phyloP scores from a whole-genome alignment of 1,140 invertebrate species.

The Bombus picipes region DNA sequence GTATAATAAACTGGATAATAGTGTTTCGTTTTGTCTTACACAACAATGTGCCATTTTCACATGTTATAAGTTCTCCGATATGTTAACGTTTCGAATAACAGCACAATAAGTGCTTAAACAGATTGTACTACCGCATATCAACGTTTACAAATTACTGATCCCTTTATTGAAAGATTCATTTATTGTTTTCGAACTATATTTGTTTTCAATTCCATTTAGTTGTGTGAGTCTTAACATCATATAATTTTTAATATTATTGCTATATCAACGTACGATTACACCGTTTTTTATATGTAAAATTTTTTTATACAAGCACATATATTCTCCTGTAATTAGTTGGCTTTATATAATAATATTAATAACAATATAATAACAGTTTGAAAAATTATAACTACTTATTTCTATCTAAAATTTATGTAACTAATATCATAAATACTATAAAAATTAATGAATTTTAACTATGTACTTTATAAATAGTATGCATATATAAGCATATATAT shows the following conservation, averaged over 20 bases:
- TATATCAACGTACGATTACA: not conserved
- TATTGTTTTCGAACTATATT: not conserved
- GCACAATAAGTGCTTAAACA: constrained; percentile 24
- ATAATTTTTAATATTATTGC: constrained; percentile 11
- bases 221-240: not conserved
- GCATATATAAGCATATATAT: not conserved
- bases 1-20: constrained; percentile 21
- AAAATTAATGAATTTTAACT: not conserved
- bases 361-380: not conserved
- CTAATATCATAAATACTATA: not conserved
- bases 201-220: no score
- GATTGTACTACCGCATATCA: not conserved
- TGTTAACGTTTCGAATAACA: constrained; percentile 52
- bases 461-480: not conserved
- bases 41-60: constrained; percentile 60
- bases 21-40: constrained; percentile 52
- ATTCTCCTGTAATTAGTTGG: not conserved
- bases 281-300: not conserved
- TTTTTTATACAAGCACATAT: not conserved
- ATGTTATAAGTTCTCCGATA: constrained; percentile 47
- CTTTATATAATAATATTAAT: not conserved
- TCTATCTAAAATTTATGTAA: not conserved
- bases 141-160: not conserved
- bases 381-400: not conserved
- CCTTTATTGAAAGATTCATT: not conserved